phyloP scores from a whole-genome alignment of 2,113 vertebrate species.

The Plecotus auritus region DNA sequence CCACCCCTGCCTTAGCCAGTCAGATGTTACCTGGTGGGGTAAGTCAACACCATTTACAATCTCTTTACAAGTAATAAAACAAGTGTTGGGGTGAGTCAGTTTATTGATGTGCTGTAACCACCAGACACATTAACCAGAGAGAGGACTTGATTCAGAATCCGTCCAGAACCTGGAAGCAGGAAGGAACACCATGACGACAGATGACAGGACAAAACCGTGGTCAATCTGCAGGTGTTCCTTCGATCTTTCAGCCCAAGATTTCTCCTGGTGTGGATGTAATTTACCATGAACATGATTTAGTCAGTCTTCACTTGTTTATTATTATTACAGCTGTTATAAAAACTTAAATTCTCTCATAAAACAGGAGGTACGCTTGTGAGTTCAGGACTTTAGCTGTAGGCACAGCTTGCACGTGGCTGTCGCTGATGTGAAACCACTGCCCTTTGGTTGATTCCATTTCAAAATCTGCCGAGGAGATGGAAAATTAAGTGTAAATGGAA shows the following conservation, averaged over 20 bases:
- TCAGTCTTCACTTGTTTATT: conserved; percentile 41
- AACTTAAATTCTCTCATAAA: conserved; percentile 90
- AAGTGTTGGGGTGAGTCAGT: conserved; percentile 30
- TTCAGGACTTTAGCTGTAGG: conserved; percentile 87
- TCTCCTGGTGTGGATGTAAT: conserved; percentile 36
- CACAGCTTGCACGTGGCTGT: conserved; percentile 90
- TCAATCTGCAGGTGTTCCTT: neutral
- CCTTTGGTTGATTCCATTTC: conserved; percentile 82
- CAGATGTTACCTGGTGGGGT: neutral
- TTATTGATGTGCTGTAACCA: conserved; percentile 47
- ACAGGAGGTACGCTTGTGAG: conserved; percentile 97
- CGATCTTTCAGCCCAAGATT: conserved; percentile 25
- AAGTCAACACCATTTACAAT: neutral
- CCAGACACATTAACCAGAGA: neutral
- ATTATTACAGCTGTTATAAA: conserved; percentile 56
- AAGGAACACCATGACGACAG: neutral
- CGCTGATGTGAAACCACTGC: conserved; percentile 95
- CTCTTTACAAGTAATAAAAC: conserved; percentile 33
- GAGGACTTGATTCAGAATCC: conserved; percentile 4
- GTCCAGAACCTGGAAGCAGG: neutral
- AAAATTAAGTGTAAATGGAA: neutral
- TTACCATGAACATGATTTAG: conserved; percentile 51
- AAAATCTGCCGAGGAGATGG: conserved; percentile 69
- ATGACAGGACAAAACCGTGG: conserved; percentile 6
- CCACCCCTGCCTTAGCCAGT: neutral